Base-by-base conservation (phyloP, 2,113 vertebrate genomes). In the Ursus arctos region DNA sequence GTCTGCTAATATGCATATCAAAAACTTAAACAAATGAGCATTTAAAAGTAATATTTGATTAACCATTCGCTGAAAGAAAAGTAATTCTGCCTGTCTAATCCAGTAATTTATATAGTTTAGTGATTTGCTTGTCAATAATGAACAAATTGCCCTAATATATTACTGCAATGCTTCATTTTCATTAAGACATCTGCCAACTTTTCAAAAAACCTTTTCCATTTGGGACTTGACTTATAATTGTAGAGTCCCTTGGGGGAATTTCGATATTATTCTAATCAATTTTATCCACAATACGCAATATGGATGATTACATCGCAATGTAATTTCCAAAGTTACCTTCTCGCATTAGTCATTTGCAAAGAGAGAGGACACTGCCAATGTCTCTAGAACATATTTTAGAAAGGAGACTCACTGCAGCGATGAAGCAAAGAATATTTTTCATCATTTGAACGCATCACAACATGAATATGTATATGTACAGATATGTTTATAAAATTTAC, bases 201-300 rank as follows among this genome's bases (percentile, higher is more conserved):
- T 98, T 99, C 98, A 98, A 99, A 98, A 97, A 98, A 97, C 98
- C 98, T 98, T 99, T 99, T 98, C 97, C 99, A 98, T 98, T 99
- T 98, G 98, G 98, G 98, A 99, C 98, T 98, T 98, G 99, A 98
- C 98, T 99, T 99, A 99, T 99, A 99, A 99, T 99, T 99, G 98
- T 98, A 98, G 93, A 97, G 97, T 99, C 99, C 99, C 99, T 98
- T 98, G 99, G 98, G 99, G 99, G 98, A 98, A 97, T 99, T 99
- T 99, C 99, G 98, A 99, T 99, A 99, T 99, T 99, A 99, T 99
- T 99, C 99, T 99, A 99, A 99, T 99, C 98, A 99, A 99, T 99
- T 99, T 99, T 99, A 98, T 98, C 98, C 98, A 99, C 98, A 99
- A 98, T 98, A 98, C 98, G 98, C 99, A 99, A 99, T 99, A 98